Evolutionary conservation across 23 tunicate genomes (phyloP).

Genomic region (Phallusia fumigata): DNA sequence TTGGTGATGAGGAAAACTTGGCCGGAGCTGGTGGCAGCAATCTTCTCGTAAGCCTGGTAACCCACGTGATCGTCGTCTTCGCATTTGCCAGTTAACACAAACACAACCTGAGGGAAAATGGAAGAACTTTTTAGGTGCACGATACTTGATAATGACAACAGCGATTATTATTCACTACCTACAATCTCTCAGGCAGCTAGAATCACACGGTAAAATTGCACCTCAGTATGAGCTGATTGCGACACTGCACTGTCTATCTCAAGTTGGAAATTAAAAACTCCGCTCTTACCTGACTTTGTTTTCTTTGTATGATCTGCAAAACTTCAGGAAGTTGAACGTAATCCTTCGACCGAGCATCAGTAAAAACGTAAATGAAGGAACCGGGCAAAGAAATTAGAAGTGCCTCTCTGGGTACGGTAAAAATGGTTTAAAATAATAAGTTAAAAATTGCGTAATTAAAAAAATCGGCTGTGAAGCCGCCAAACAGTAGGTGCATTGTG

Average conservation of each 20-base stretch:
- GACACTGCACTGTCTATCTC: too few relatives aligned
- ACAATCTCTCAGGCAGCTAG: too few relatives aligned
- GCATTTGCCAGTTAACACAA: constrained; percentile 99
- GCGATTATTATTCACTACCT: too few relatives aligned
- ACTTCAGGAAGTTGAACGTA: constrained; percentile 77
- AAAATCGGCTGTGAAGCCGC: too few relatives aligned
- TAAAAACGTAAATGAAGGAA: constrained; percentile 98
- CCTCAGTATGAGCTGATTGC: too few relatives aligned
- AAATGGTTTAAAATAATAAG: too few relatives aligned
- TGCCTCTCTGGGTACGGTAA: constrained; percentile 62
- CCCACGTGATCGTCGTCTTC: constrained; percentile 82
- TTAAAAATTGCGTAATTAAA: too few relatives aligned
- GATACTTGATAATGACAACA: too few relatives aligned
- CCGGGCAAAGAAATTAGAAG: constrained; percentile 84
- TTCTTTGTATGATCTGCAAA: constrained; percentile 86
- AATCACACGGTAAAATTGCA: too few relatives aligned
- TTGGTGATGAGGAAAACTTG: constrained; percentile 95
- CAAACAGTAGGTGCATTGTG: too few relatives aligned
- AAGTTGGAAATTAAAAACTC: not conserved
- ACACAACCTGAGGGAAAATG: constrained; percentile 77
- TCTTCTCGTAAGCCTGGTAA: constrained; percentile 96
- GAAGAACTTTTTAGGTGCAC: too few relatives aligned
- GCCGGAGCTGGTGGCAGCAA: constrained; percentile 95
- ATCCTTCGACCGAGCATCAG: constrained; percentile 99
- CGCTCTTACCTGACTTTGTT: constrained; percentile 82